Conservation (phyloP, 2,797 vertebrate genomes). For the Cheirogaleus major region DNA sequence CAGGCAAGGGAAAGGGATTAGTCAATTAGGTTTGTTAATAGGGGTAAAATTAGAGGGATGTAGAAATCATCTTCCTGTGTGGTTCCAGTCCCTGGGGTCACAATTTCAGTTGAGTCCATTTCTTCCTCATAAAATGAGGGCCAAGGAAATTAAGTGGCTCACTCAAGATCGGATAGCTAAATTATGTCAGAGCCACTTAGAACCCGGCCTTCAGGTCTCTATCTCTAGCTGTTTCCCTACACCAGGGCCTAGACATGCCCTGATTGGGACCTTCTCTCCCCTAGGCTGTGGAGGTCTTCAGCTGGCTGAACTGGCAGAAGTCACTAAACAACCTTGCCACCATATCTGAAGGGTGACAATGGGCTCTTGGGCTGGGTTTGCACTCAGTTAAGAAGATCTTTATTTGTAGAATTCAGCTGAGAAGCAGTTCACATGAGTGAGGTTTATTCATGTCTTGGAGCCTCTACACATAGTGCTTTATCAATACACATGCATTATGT, state of each 20-base stretch:
- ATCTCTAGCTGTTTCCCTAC: background rate
- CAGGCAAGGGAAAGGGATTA: too few relatives aligned
- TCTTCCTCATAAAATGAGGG: background rate
- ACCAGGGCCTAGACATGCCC: fast-evolving
- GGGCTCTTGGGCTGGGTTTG: background rate
- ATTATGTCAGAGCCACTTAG: background rate
- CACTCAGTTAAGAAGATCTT: background rate
- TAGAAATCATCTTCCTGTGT: too few relatives aligned
- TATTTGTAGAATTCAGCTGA: background rate
- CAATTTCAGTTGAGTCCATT: too few relatives aligned
- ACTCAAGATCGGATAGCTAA: background rate
- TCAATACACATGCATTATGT: background rate
- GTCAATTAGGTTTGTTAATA: too few relatives aligned
- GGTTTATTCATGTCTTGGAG: background rate
- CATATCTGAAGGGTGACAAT: background rate
- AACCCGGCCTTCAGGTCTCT: background rate
- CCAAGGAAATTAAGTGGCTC: background rate
- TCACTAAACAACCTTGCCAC: background rate
- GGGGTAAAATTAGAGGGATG: too few relatives aligned
- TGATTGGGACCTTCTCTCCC: background rate
- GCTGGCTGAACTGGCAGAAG: background rate
- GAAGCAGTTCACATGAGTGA: background rate
- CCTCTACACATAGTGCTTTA: background rate
- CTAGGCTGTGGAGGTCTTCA: background rate
- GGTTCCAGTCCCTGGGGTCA: too few relatives aligned